phyloP scores from a whole-genome alignment of 1,140 invertebrate species.

The Brachionus angularis region DNA sequence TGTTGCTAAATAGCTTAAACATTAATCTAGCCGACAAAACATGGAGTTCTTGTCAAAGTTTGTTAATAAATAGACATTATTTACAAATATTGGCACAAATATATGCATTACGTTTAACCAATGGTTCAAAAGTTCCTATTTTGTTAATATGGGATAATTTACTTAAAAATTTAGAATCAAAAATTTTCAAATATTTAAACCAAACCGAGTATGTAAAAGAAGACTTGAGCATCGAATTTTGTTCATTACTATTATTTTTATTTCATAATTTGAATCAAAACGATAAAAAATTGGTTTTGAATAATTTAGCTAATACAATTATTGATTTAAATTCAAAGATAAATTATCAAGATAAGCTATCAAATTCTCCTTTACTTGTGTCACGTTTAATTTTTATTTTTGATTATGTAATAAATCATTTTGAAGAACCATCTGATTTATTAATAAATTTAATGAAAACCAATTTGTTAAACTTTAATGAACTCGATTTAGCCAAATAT shows the following conservation, averaged over 20 bases:
- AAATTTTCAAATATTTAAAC: not conserved
- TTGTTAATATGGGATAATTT: too few relatives aligned
- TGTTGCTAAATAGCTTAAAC: too few relatives aligned
- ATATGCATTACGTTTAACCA: too few relatives aligned
- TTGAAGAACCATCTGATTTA: not conserved
- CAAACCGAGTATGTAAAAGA: not conserved
- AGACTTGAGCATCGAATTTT: not conserved
- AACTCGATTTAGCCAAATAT: not conserved
- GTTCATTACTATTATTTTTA: not conserved
- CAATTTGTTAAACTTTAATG: not conserved
- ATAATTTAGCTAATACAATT: too few relatives aligned
- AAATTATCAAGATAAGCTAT: not conserved
- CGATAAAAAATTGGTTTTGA: not conserved
- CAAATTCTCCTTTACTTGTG: not conserved
- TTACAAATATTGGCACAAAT: too few relatives aligned
- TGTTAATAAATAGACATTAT: too few relatives aligned
- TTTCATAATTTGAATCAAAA: conserved; percentile 21
- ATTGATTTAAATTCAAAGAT: not conserved
- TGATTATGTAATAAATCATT: not conserved
- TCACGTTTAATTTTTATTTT: not conserved
- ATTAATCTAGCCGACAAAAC: too few relatives aligned
- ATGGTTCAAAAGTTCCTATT: too few relatives aligned
- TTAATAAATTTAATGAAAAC: not conserved
- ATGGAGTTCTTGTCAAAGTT: too few relatives aligned
- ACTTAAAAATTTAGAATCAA: conserved; percentile 6